Evolutionary conservation across 2,113 vertebrate genomes (phyloP), one percentile per base, ranked within the genome.

Genomic region (Hydrolagus affinis): DNA sequence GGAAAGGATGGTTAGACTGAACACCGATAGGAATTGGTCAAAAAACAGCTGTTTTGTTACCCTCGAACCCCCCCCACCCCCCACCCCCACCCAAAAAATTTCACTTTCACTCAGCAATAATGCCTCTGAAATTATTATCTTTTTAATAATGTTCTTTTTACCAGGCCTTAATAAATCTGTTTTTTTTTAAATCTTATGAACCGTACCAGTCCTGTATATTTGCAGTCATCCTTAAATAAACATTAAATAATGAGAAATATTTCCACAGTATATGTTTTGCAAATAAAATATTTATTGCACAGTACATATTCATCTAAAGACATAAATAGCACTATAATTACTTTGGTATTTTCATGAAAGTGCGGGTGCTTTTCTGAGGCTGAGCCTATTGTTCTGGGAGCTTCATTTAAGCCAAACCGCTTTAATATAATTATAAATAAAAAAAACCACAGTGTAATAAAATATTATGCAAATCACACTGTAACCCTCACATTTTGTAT

Each of bases 1-100:
- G 91, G 94, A 95, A 95, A 94, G 57, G 77, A 64, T 30, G 60
- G 25, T 3, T 21, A 68, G 32, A 28, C 78, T 30, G 78, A 83
- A 66, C 19, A 83, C 62, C 11, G 32, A 62, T 28, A 66, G 62
- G 78, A 66, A 28, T 83, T 83, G 62, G 78, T 83, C 23, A 21
- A 28, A 32, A 83, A 83, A 60, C 59, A 83, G 78, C 78, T 83
- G 78, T 83, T 83, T 66, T 83, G 78, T 83, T 83, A 83, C 78
- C 66, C 66, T 83, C 30, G 17, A 83, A 83, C 64, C 32, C 11
- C 6, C 44, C 44, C 44, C 32, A 32, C 64, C 32, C 11, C 6
- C 44, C 44, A 1, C 32, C 19, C n/a, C n/a, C n/a, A n/a, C n/a
- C n/a, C n/a, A n/a, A 23, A 68, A 83, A 83, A 59, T 21, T n/a